Evolutionary conservation across 1,140 invertebrate species (phyloP).

Genomic region (Saccostrea glomerata): DNA sequence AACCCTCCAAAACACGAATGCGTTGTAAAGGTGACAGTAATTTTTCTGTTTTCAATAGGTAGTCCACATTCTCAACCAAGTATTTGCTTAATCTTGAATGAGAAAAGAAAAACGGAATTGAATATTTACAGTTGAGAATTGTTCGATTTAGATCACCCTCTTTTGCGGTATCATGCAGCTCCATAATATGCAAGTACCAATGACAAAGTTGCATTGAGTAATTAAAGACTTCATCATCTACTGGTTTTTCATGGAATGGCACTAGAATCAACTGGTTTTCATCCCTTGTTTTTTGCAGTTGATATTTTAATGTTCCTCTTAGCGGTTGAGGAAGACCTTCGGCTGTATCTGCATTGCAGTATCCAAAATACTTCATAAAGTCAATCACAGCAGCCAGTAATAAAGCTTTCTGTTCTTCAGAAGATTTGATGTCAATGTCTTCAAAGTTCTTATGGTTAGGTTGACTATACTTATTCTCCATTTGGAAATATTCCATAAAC

Average conservation of each 20-base stretch:
- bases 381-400: constrained; percentile 24
- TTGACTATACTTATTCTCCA: constrained; percentile 14
- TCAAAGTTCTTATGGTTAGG: constrained; percentile 8
- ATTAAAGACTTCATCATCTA: constrained; percentile 29
- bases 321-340: constrained; percentile 24
- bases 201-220: constrained; percentile 14
- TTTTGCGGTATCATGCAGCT: constrained; percentile 41
- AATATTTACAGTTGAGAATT: constrained; percentile 19
- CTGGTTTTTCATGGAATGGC: neutral
- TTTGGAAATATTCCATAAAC: constrained; percentile 39
- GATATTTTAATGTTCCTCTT: neutral
- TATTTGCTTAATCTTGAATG: constrained; percentile 12
- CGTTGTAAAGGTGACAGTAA: constrained; percentile 40
- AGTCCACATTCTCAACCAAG: constrained; percentile 23
- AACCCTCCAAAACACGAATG: constrained; percentile 37
- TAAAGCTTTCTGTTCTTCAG: neutral
- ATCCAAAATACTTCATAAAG: constrained; percentile 20
- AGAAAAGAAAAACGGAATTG: constrained; percentile 34
- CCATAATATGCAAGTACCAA: constrained; percentile 26
- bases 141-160: constrained; percentile 40
- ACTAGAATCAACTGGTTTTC: constrained; percentile 18
- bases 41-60: constrained; percentile 36
- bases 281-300: constrained; percentile 11
- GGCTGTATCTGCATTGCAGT: constrained; percentile 24
- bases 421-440: constrained; percentile 9